Base-by-base conservation (phyloP, 2,797 vertebrate species). In the Loriculus beryllinus region DNA sequence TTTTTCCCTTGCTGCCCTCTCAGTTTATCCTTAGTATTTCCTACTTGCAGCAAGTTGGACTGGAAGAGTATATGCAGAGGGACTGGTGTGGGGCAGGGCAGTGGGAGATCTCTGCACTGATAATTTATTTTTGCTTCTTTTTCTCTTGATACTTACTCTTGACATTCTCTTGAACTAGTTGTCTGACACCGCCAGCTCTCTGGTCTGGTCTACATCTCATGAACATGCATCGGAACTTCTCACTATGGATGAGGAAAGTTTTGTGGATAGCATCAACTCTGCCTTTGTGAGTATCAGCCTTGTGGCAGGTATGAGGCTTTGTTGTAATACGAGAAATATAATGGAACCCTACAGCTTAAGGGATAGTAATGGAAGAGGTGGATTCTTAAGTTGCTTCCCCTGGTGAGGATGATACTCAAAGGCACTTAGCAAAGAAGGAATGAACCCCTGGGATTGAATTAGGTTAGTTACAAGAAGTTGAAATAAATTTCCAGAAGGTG, bases 121-220 rank as follows among this genome's bases (percentile, higher is more conserved):
- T 12, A 1, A 1, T 62, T 90, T 75, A 29, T 26, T 70, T 72
- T 80, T 83, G 10, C 18, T 81, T 22, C 16, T 86, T 83, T 81
- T 90, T 79, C n/a, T 79, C 47, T 91, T 78, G 26, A 33, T 82
- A 19, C 70, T 90, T 67, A 83, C 64, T 54, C 35, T 54, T 72
- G 26, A 76, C 16, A 14, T 93, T 93, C 42, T 96, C 63, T 96
- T 95, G 78, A 85, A 74, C 64, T 93, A 99, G 99, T 98, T 99
- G 54, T 99, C 99, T 15, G 98, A 99, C 96, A 98, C 98, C 3
- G 87, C 98, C 92, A 99, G 99, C 97, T 99, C 99, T 68, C 97
- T 99, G 96, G 99, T 99, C 79, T 99, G 99, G 99, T 99, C 99
- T 37, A 99, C 99, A 13, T 98, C 98, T 95, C 99, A 99, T 85